Conservation (phyloP, 1,140 invertebrate species). For the Conus betulinus region DNA sequence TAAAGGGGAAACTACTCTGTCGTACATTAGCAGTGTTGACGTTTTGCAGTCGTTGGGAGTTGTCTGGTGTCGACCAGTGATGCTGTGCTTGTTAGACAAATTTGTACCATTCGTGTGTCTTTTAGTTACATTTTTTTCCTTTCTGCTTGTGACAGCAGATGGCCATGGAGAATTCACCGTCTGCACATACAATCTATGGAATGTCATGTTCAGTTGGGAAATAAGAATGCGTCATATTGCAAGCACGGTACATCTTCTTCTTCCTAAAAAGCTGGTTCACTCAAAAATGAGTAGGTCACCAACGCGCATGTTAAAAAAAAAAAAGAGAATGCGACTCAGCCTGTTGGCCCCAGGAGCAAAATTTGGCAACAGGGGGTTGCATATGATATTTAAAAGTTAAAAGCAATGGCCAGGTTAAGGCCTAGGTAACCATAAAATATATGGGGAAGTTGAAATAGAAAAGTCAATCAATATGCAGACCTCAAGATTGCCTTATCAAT, state of each 20-base stretch:
- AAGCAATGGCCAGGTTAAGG: too few species aligned
- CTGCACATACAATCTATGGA: conserved; percentile 68
- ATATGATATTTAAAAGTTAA: too few species aligned
- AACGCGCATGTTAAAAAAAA: too few species aligned
- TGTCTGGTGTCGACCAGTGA: neutral
- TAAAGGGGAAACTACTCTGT: neutral
- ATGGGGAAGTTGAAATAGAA: too few species aligned
- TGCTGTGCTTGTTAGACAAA: neutral
- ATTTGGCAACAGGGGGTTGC: too few species aligned
- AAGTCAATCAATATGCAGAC: too few species aligned
- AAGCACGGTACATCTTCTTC: conserved; percentile 54
- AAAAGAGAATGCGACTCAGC: too few species aligned
- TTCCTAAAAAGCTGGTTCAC: neutral
- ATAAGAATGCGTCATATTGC: conserved; percentile 60
- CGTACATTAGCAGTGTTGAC: neutral
- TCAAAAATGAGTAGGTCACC: too few species aligned
- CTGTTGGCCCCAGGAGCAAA: too few species aligned
- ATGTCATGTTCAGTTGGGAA: conserved; percentile 70
- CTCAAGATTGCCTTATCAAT: too few species aligned
- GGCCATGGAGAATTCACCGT: conserved; percentile 40
- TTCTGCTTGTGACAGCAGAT: neutral
- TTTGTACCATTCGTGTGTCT: neutral
- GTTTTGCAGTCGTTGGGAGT: neutral
- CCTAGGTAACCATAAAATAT: too few species aligned
- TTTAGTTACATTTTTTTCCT: neutral